phyloP scores from a whole-genome alignment of 2,797 vertebrate species.

The Xiphorhynchus erythropygius region DNA sequence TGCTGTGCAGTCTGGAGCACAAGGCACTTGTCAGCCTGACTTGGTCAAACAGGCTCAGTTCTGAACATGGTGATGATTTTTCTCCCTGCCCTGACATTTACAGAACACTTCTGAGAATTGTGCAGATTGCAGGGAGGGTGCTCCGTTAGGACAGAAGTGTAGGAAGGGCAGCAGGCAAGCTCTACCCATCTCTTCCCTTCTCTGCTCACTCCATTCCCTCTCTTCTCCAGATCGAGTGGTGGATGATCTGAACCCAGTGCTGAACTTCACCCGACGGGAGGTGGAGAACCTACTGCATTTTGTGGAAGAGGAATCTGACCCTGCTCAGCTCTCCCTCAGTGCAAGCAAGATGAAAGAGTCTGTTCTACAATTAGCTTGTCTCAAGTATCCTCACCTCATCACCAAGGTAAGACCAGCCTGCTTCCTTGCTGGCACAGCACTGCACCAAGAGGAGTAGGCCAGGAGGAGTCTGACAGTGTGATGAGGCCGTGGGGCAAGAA shows the following conservation, averaged over 20 bases:
- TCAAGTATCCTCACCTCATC: constrained; percentile 91
- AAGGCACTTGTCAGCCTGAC: not conserved
- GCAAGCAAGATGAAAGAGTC: constrained; percentile 79
- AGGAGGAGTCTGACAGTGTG: not conserved
- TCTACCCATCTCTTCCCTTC: not conserved
- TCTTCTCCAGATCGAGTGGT: constrained; percentile 90
- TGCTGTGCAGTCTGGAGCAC: not conserved
- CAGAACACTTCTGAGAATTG: not conserved
- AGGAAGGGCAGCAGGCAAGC: not conserved
- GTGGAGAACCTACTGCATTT: constrained; percentile 98
- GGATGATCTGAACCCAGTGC: constrained; percentile 95
- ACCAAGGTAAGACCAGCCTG: constrained; percentile 85
- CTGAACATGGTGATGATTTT: not conserved
- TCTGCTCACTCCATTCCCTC: not conserved
- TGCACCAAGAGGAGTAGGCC: not conserved
- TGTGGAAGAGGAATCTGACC: constrained; percentile 91
- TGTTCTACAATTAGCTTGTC: constrained; percentile 88
- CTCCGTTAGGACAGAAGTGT: not conserved
- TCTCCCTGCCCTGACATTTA: not conserved
- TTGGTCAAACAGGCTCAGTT: not conserved
- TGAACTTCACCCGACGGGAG: constrained; percentile 95
- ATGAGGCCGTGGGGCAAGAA: not conserved
- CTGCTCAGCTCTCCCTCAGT: constrained; percentile 72
- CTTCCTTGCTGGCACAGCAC: not conserved
- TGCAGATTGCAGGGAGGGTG: not conserved